These are phyloP conservation scores for Sebastes nivosus DNA, from an alignment of 2,797 vertebrate genomes.

Conservation along the genomic window DNA sequence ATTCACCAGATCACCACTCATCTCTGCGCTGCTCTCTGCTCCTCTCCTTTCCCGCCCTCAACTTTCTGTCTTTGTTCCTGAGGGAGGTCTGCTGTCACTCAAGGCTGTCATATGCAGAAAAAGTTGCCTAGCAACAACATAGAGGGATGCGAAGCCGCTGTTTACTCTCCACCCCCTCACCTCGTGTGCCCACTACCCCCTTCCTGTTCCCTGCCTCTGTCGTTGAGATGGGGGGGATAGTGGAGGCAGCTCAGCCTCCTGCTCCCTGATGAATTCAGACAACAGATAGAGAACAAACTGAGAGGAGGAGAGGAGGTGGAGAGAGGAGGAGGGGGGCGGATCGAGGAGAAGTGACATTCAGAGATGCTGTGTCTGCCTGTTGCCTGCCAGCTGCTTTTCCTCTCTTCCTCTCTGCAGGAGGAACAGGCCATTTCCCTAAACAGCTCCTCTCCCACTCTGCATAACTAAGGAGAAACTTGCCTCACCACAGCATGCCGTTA, in stretches of 20 bases:
- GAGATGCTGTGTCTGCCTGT: slow-evolving; percentile 60
- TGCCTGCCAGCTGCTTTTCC: slow-evolving; percentile 70
- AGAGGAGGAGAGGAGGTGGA: slow-evolving; percentile 32
- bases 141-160: slow-evolving; percentile 60
- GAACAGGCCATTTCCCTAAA: slow-evolving; percentile 58
- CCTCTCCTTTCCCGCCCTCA: slow-evolving; percentile 40
- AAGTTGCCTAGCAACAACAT: slow-evolving; percentile 81
- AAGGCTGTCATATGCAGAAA: slow-evolving; percentile 67
- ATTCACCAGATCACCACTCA: slow-evolving; percentile 15
- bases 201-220: slow-evolving; percentile 24
- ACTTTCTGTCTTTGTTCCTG: slow-evolving; percentile 68
- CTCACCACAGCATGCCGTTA: slow-evolving; percentile 51
- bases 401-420: slow-evolving; percentile 53
- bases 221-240: slow-evolving; percentile 23
- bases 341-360: slow-evolving; percentile 41
- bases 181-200: slow-evolving; percentile 51
- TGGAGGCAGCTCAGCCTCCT: slow-evolving; percentile 34
- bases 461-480: slow-evolving; percentile 64
- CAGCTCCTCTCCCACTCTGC: slow-evolving; percentile 44
- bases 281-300: slow-evolving; percentile 56
- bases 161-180: slow-evolving; percentile 70
- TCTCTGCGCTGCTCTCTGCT: slow-evolving; percentile 22
- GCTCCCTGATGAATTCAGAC: slow-evolving; percentile 55
- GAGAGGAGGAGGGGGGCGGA: neutral
- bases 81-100: slow-evolving; percentile 75